A percentile compares a stretch with the other conserved stretches of the same genome.
phyloP scores from a whole-genome alignment of 2,888 invertebrate species.

The Acrobasis suavella region DNA sequence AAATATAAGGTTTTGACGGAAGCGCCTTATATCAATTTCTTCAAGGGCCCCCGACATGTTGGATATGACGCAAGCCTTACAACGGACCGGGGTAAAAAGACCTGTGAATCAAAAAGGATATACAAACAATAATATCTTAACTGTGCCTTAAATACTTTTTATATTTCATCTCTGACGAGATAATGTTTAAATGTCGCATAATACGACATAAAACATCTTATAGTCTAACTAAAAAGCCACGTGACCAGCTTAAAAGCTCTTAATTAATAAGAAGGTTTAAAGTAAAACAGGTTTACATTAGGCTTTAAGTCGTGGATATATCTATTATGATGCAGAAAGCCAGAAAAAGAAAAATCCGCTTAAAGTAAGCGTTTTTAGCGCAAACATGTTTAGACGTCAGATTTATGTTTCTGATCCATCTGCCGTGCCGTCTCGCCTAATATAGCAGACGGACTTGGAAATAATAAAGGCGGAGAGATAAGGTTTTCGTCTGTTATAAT shows the following conservation, averaged over 20 bases:
- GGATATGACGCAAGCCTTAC: neutral
- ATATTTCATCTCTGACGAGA: no score
- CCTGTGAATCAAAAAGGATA: neutral
- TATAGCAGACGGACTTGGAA: slow-evolving; percentile 74
- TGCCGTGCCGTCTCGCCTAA: slow-evolving; percentile 71
- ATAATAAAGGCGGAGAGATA: slow-evolving; percentile 74
- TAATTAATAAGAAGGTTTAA: slow-evolving; percentile 23
- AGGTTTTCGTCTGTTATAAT: slow-evolving; percentile 63
- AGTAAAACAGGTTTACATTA: slow-evolving; percentile 20
- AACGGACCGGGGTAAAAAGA: neutral
- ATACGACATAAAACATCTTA: neutral
- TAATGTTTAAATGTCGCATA: no score
- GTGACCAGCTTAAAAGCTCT: neutral
- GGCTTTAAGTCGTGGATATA: slow-evolving; percentile 27
- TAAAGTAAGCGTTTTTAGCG: slow-evolving; percentile 49
- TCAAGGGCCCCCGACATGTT: neutral
- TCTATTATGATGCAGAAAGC: slow-evolving; percentile 29
- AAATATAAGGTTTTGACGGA: no score
- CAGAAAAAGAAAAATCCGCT: slow-evolving; percentile 45
- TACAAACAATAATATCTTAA: neutral
- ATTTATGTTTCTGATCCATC: slow-evolving; percentile 79
- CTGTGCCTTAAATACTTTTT: neutral
- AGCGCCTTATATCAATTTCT: neutral
- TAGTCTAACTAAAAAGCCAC: neutral
- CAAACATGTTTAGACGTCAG: slow-evolving; percentile 74